Evolutionary conservation across 2,797 vertebrate species (phyloP).

Genomic region (Babyrousa celebensis): DNA sequence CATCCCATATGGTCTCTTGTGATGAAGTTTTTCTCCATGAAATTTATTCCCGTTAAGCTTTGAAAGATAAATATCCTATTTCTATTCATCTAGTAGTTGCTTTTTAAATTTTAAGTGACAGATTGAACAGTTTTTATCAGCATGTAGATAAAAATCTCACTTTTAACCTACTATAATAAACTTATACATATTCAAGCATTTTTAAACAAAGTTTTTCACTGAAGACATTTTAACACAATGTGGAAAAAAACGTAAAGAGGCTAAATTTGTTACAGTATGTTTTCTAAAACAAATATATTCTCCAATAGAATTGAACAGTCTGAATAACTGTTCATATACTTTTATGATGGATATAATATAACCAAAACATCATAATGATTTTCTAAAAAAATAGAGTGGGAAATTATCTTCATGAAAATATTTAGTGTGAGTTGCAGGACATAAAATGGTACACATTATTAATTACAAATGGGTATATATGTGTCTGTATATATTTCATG

Average conservation of each 20-base stretch:
- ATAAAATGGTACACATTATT: background rate
- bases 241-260: background rate
- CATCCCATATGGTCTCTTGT: background rate
- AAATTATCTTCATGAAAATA: background rate
- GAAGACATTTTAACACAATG: background rate
- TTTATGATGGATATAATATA: background rate
- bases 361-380: background rate
- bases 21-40: background rate
- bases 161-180: background rate
- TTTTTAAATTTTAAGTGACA: conserved; percentile 1
- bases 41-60: background rate
- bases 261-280: background rate
- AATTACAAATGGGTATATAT: background rate
- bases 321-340: background rate
- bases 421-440: background rate
- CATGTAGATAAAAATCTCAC: background rate
- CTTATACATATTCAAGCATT: background rate
- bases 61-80: background rate
- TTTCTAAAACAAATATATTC: background rate
- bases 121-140: background rate
- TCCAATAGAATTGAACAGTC: background rate
- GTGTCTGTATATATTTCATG: background rate
- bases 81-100: background rate
- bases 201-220: conserved; percentile 13
- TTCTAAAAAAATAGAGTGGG: background rate